A percentile compares a stretch with the other conserved stretches of the same genome.
phyloP scores from a whole-genome alignment of 1,140 invertebrate species.

The Hyposmocoma kahamanoa region DNA sequence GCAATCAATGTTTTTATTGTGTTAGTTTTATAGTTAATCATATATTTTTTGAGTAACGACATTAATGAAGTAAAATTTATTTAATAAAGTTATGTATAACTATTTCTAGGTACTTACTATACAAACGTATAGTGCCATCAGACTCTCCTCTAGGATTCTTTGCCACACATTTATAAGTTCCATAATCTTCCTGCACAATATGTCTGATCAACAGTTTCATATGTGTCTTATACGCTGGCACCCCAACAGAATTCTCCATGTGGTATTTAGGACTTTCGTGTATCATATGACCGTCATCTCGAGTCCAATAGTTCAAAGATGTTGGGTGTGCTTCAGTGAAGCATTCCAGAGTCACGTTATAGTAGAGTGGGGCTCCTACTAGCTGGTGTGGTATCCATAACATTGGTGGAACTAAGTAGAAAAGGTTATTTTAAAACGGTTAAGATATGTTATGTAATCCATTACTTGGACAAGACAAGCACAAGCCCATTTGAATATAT shows the following conservation, averaged over 20 bases:
- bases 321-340: constrained; percentile 92
- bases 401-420: constrained; percentile 89
- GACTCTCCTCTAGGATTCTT: constrained; percentile 95
- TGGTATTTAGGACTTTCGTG: constrained; percentile 89
- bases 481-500: no score
- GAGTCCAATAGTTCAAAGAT: constrained; percentile 93
- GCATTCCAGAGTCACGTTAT: constrained; percentile 89
- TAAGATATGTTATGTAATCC: no score
- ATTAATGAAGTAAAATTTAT: no score
- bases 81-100: no score
- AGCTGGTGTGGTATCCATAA: constrained; percentile 93
- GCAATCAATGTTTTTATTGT: no score
- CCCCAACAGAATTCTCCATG: constrained; percentile 79
- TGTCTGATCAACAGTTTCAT: constrained; percentile 87
- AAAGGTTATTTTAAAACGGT: no score
- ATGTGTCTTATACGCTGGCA: constrained; percentile 86
- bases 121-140: constrained; percentile 91
- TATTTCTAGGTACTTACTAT: constrained; percentile 87
- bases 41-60: no score
- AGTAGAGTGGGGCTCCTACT: constrained; percentile 86
- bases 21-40: no score
- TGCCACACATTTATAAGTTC: constrained; percentile 93
- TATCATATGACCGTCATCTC: constrained; percentile 91
- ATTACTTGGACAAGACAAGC: no score
- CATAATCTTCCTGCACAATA: constrained; percentile 85